Percentiles rank a stretch among this genome's conserved stretches.
phyloP scores from a whole-genome alignment of 2,888 invertebrate genomes.

The Homarus gammarus region DNA sequence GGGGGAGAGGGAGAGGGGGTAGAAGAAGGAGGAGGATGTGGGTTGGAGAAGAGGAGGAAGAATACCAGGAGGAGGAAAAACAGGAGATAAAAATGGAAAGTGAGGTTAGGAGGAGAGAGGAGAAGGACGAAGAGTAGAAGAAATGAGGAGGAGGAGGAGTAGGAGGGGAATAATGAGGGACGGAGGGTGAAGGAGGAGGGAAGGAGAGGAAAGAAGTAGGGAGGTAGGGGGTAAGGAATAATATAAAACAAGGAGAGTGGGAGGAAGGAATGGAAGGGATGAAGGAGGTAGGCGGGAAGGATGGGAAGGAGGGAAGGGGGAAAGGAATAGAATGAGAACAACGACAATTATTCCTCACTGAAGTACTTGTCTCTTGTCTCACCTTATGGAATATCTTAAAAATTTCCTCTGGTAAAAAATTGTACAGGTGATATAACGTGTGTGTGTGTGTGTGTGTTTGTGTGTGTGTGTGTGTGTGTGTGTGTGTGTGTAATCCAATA shows the following conservation, averaged over 20 bases:
- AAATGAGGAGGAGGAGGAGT: no score
- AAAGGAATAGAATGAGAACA: neutral
- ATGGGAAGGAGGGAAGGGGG: neutral
- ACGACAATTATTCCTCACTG: neutral
- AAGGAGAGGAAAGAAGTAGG: neutral
- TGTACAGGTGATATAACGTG: no score
- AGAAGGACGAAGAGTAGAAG: no score
- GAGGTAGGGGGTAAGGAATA: neutral
- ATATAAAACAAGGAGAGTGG: no score
- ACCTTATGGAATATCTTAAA: no score
- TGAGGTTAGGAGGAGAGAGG: neutral
- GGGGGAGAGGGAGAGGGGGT: neutral
- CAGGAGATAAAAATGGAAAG: neutral
- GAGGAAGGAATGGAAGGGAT: no score
- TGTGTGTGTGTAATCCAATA: no score
- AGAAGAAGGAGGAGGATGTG: neutral
- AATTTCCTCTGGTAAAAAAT: no score
- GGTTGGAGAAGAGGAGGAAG: neutral
- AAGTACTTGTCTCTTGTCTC: no score
- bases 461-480: no score
- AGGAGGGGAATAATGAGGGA: no score
- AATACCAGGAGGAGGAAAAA: neutral
- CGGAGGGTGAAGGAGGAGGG: neutral
- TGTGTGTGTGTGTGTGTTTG: no score
- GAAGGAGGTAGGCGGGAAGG: neutral